Evolutionary conservation across 2,113 vertebrate genomes (phyloP).

Genomic region (Urocitellus parryii): DNA sequence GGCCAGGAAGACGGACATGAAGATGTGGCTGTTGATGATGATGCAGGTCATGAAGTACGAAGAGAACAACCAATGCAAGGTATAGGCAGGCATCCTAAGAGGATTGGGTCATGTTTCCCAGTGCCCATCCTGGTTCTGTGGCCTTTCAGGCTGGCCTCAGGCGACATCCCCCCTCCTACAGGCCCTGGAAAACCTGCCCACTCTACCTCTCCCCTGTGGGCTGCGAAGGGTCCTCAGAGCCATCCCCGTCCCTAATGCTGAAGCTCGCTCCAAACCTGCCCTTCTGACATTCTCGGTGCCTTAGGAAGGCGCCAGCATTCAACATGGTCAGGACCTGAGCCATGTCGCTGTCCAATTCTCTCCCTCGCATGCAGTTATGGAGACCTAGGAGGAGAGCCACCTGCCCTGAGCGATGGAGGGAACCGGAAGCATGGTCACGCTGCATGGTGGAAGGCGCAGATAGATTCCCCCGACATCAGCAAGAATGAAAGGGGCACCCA

Average conservation of each 20-base stretch:
- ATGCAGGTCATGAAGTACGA: conserved; percentile 95
- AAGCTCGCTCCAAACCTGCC: neutral
- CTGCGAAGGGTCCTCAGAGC: fast-evolving
- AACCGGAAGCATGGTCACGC: too few species aligned
- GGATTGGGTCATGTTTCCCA: neutral
- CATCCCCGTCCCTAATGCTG: too few species aligned
- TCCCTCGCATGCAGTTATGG: neutral
- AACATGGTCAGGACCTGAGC: neutral
- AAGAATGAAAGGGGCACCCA: too few species aligned
- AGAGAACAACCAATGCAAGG: conserved; percentile 90
- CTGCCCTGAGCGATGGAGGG: neutral
- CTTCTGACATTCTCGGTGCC: neutral
- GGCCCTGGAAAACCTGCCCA: neutral
- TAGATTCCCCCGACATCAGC: too few species aligned
- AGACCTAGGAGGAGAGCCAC: neutral
- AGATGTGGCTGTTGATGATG: conserved; percentile 96
- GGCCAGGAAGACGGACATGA: conserved; percentile 97
- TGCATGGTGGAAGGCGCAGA: too few species aligned
- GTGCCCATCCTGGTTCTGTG: neutral
- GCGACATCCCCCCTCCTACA: neutral
- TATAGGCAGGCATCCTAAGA: conserved; percentile 96
- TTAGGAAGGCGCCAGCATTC: neutral
- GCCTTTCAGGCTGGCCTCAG: neutral
- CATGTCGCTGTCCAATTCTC: neutral
- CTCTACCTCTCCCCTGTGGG: neutral